These are phyloP conservation scores for Anhinga rufa DNA, from an alignment of 2,113 vertebrate genomes.

Conservation along the genomic window DNA sequence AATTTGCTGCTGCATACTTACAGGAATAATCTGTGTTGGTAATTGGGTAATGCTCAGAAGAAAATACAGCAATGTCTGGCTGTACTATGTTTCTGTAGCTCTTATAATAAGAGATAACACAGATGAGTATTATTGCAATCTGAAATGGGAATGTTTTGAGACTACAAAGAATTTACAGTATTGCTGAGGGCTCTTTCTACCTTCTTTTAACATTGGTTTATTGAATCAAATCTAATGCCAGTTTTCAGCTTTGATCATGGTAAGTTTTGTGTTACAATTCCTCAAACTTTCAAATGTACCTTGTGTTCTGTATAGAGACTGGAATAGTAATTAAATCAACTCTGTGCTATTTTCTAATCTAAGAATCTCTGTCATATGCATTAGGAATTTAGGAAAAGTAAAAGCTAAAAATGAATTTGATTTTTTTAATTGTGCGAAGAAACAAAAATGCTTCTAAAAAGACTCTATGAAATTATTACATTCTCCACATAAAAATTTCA, in stretches of 20 bases:
- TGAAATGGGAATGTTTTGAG: background rate
- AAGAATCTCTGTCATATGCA: background rate
- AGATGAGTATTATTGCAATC: background rate
- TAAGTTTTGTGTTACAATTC: background rate
- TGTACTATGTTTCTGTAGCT: background rate
- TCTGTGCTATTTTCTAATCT: background rate
- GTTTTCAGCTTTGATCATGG: background rate
- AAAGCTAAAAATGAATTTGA: background rate
- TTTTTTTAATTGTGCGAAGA: background rate
- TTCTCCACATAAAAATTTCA: background rate
- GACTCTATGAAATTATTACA: background rate
- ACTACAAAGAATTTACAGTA: background rate
- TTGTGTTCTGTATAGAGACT: background rate
- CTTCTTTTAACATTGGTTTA: background rate
- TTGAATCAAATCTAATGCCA: background rate
- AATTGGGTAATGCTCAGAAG: background rate
- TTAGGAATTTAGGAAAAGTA: background rate
- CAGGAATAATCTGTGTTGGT: background rate
- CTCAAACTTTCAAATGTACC: background rate
- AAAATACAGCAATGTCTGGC: background rate
- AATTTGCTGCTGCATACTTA: background rate
- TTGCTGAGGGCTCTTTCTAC: background rate
- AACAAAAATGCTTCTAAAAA: background rate
- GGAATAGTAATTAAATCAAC: background rate
- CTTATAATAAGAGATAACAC: background rate